Base-by-base conservation (phyloP, 1,140 invertebrate species). In the Eumaeus atala region DNA sequence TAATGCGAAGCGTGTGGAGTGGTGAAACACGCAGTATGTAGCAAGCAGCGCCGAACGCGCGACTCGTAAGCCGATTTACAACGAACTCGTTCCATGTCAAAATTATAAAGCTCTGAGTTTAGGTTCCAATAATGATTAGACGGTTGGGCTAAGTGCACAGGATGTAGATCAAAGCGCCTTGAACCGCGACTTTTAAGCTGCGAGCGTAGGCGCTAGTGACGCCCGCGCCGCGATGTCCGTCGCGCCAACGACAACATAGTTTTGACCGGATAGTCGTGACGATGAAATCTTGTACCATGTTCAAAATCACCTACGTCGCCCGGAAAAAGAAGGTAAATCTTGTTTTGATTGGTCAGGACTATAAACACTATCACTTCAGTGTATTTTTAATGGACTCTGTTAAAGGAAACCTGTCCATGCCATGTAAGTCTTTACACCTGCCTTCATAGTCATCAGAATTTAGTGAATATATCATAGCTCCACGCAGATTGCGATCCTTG, bases 401-500 rank as follows among this genome's bases (percentile, higher is more conserved):
- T 34, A 87, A 61, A 8, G 86, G 84, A 58, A 87, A 88, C 55
- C 66, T 74, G 1, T 50, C 38, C 11, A 37, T 51, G 12, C 60
- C 64, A 17, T 54, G 37, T 48, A 66, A 14, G 34, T 57, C 12
- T 28, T 58, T 49, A 52, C 83, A 86, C 0, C 40, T 14, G 10
- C 77, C 74, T 40, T 56, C 38, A 54, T 89, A 90, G 72, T 95
- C 94, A 70, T 95, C 94, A 1, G 89, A 89, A 66, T 95, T 95
- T 10, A 95, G 77, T 1, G 92, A 93, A 70, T 91, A 93, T 51
- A 95, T 87, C 94, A 95, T 95, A 0, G 91, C 92, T 33, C 94
- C 94, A 44, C 90, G 90, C 52, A 94, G 89, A 16, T 89, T 84
- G 12, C 90, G 84, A 0, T 88, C 79, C 65, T 89, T 90, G 0